Evolutionary conservation across 92 coral and sea anemone species (phyloP).

Genomic region (Plumapathes pennacea): DNA sequence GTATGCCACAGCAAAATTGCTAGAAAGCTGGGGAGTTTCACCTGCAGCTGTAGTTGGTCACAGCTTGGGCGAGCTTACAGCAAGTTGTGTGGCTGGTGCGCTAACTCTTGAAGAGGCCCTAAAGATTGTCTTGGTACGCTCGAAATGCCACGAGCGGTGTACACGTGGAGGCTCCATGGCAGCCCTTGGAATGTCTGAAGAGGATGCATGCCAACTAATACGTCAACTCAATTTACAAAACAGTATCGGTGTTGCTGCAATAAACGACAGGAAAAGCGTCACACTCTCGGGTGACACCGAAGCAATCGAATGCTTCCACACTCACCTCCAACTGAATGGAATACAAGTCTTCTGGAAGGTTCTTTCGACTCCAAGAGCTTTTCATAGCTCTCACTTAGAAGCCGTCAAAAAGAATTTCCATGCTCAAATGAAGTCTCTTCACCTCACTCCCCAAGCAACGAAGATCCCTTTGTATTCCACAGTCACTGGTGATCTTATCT

Average conservation of each 20-base stretch:
- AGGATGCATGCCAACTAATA: conserved; percentile 30
- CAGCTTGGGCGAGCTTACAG: conserved; percentile 84
- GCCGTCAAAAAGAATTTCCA: conserved; percentile 46
- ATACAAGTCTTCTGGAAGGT: conserved; percentile 60
- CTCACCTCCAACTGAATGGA: conserved; percentile 28
- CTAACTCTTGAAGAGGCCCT: conserved; percentile 62
- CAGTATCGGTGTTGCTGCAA: conserved; percentile 33
- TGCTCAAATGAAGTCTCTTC: conserved; percentile 23
- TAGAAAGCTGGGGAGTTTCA: conserved; percentile 79
- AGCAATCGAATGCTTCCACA: conserved; percentile 50
- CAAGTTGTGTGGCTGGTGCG: conserved; percentile 70
- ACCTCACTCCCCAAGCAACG: conserved; percentile 46
- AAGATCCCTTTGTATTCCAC: conserved; percentile 81
- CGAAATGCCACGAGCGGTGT: conserved; percentile 53
- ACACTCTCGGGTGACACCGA: conserved; percentile 72
- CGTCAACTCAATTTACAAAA: conserved; percentile 22
- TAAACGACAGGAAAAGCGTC: conserved; percentile 56
- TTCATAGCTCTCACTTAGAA: conserved; percentile 72
- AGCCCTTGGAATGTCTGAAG: conserved; percentile 59
- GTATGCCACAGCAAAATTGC: conserved; percentile 66
- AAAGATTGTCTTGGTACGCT: conserved; percentile 44
- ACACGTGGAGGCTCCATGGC: conserved; percentile 52
- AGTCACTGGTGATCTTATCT: conserved; percentile 63
- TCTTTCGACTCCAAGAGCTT: conserved; percentile 72
- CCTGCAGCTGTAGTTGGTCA: conserved; percentile 89